Base-by-base conservation (phyloP, 2,113 vertebrate species). In the Grus americana region DNA sequence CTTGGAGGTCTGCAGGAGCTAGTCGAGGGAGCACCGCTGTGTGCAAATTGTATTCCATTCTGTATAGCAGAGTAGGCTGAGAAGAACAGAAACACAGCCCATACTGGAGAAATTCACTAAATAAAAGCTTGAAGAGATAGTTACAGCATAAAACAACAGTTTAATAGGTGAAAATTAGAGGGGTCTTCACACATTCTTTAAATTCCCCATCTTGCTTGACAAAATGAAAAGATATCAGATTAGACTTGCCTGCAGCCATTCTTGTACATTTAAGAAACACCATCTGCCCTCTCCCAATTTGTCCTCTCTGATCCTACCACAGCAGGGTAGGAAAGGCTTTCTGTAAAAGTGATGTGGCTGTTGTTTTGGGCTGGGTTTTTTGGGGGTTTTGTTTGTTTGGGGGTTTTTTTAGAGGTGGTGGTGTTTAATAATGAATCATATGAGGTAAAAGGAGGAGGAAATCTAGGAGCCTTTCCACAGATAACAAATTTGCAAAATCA, bases 311-410 rank as follows among this genome's bases (percentile, higher is more conserved):
- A 75, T 54, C 15, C 79, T 40, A 57, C 12, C 24, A 57, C 19
- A 87, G 30, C 26, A 81, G 65, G 29, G 5, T 29, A 57, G 50
- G 23, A 88, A 75, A 71, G 47, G 30, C 20, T 27, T 76, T 34
- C 44, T 61, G 40, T 62, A 86, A 46, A 40, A 4, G 38, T 23
- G 44, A 65, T 38, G 3, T 6, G 22, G 36, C 18, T 73, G 18
- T 15, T 68, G 61, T 26, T 40, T 34, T 22, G 15, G 8, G 40
- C 22, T 52, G 34, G 4, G 17, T 52, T 18, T 54, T 16, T 34
- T 27, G 5, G 0, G 5, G 14, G 55, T 36, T 73, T 15, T 30
- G 9, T 32, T 65, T 16, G 5, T 16, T 34, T 24, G 5, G 0
- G 0, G 2, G 4, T 42, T 81, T 47, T 57, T 57, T 30, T 55